phyloP scores from a whole-genome alignment of 2,113 vertebrate genomes.

The Dissostichus mawsoni region DNA sequence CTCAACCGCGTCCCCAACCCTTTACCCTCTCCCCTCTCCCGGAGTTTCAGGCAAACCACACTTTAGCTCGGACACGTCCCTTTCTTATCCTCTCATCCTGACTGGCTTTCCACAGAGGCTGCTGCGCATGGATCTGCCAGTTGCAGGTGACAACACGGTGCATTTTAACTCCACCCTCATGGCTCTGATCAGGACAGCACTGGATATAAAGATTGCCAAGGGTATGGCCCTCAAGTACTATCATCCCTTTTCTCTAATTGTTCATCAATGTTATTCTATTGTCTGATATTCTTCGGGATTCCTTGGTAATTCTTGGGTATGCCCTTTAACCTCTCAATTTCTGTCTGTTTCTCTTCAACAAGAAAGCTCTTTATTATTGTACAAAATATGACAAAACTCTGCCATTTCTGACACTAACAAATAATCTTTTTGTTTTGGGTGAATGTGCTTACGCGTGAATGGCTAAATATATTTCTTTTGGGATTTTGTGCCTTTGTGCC shows the following conservation, averaged over 20 bases:
- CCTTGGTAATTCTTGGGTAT: not conserved
- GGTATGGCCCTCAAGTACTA: constrained; percentile 75
- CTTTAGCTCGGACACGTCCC: constrained; percentile 41
- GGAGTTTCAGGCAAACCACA: constrained; percentile 67
- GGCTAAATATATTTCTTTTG: constrained; percentile 41
- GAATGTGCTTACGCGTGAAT: constrained; percentile 55
- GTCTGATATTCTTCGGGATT: not conserved
- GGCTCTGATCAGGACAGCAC: constrained; percentile 93
- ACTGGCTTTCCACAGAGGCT: constrained; percentile 89
- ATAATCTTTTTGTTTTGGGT: constrained; percentile 36
- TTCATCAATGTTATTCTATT: not conserved
- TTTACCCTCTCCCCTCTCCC: constrained; percentile 45
- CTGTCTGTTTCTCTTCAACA: constrained; percentile 17
- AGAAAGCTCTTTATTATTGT: not conserved
- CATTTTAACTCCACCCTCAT: constrained; percentile 97
- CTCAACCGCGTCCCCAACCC: constrained; percentile 66
- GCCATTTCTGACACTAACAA: constrained; percentile 43
- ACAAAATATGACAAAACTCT: constrained; percentile 1
- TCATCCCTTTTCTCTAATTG: not conserved
- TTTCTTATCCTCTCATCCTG: constrained; percentile 77
- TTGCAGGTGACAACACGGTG: constrained; percentile 94
- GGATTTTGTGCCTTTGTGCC: not conserved
- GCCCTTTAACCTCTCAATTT: not conserved
- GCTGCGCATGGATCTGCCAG: constrained; percentile 93
- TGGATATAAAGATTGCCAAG: constrained; percentile 97